These are phyloP conservation scores for Microtus ochrogaster DNA, from an alignment of 2,113 vertebrate species.

Conservation along the genomic window DNA sequence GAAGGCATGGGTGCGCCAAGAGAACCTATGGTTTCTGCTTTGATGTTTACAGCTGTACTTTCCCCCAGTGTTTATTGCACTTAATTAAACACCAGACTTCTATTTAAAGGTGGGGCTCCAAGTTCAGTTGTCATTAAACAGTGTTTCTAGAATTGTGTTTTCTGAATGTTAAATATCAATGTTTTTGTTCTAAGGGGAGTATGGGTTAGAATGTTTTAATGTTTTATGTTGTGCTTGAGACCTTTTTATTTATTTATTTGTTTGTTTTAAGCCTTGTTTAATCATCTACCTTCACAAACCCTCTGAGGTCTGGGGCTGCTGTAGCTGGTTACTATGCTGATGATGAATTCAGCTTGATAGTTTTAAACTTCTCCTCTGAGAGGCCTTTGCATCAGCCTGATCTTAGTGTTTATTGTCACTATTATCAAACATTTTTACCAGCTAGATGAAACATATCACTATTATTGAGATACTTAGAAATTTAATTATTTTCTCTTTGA, in stretches of 20 bases:
- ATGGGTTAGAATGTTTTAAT: constrained; percentile 21
- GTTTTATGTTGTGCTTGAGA: constrained; percentile 22
- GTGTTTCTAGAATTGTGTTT: constrained; percentile 59
- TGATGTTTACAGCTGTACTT: constrained; percentile 55
- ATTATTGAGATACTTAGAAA: constrained; percentile 1
- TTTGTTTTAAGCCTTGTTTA: constrained; percentile 32
- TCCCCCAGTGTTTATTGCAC: constrained; percentile 46
- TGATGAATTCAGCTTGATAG: constrained; percentile 46
- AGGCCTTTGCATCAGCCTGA: constrained; percentile 52
- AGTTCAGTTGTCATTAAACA: constrained; percentile 59
- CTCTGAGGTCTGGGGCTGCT: constrained; percentile 24
- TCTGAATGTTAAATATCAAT: constrained; percentile 69
- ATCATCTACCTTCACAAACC: constrained; percentile 32
- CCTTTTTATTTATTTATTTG: background rate
- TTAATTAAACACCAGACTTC: constrained; percentile 67
- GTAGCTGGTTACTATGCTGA: background rate
- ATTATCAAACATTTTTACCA: constrained; percentile 22
- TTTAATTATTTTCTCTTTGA: constrained; percentile 46
- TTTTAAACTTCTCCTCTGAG: constrained; percentile 59
- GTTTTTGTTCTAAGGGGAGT: constrained; percentile 56
- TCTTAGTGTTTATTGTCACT: constrained; percentile 50
- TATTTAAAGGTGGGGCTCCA: constrained; percentile 67
- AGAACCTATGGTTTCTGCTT: no score
- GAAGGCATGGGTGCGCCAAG: no score
- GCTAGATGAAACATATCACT: constrained; percentile 46